phyloP scores from a whole-genome alignment of 2,888 invertebrate genomes.

The Ceriagrion tenellum region DNA sequence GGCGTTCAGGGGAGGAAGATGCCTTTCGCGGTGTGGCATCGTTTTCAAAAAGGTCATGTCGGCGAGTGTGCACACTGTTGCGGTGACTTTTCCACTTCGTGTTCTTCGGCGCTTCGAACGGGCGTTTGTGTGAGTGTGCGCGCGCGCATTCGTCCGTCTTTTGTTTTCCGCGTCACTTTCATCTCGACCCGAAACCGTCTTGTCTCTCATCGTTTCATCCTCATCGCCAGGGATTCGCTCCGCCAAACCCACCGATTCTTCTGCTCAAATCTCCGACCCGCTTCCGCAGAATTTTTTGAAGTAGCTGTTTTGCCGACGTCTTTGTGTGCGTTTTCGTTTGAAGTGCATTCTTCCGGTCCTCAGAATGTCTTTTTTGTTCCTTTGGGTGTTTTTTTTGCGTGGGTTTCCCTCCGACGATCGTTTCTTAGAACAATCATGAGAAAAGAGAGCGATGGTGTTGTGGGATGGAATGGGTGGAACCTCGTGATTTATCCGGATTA shows the following conservation, averaged over 20 bases:
- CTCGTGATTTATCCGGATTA: too few species aligned
- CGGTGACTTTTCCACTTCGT: not conserved
- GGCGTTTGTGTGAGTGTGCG: too few species aligned
- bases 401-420: too few species aligned
- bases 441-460: too few species aligned
- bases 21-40: too few species aligned
- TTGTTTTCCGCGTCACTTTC: not conserved
- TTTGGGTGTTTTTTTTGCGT: not conserved
- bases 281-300: too few species aligned
- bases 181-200: not conserved
- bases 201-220: too few species aligned
- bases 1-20: not conserved
- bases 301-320: not conserved
- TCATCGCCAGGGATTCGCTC: too few species aligned
- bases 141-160: not conserved
- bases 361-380: not conserved
- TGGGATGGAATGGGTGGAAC: too few species aligned
- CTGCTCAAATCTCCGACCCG: too few species aligned
- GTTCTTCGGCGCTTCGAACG: not conserved
- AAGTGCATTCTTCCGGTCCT: not conserved
- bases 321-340: not conserved
- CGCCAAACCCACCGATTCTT: too few species aligned
- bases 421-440: too few species aligned
- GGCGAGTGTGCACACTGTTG: not conserved
- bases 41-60: not conserved